Evolutionary conservation across 1,140 invertebrate species (phyloP).

Genomic region (Pteromalus puparum): DNA sequence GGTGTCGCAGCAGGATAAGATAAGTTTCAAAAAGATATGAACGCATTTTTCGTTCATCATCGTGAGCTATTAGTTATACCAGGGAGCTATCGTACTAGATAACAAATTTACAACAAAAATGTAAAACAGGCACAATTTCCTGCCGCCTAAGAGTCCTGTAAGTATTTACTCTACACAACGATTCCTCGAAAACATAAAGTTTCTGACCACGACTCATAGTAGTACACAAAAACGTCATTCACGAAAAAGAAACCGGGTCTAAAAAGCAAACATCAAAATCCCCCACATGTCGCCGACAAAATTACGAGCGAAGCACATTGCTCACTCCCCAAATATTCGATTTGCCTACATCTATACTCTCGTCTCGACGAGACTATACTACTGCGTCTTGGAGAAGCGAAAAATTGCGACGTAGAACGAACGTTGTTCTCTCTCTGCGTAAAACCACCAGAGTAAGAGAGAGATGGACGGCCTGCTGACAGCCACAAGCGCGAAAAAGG

Average conservation of each 20-base stretch:
- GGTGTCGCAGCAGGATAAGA: neutral
- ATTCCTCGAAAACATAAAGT: too few relatives aligned
- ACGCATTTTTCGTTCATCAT: neutral
- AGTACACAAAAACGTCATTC: too few relatives aligned
- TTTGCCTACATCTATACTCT: neutral
- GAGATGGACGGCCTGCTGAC: neutral
- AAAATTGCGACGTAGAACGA: constrained; percentile 38
- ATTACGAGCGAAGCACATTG: neutral
- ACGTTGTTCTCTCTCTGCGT: neutral
- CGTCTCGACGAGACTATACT: neutral
- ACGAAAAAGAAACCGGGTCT: too few relatives aligned
- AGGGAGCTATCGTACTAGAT: neutral
- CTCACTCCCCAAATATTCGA: neutral
- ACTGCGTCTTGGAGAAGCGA: constrained; percentile 8
- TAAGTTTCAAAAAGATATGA: neutral
- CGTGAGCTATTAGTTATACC: neutral
- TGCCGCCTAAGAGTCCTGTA: too few relatives aligned
- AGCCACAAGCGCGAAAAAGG: constrained; percentile 20
- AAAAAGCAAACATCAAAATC: too few relatives aligned
- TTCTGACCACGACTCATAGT: too few relatives aligned
- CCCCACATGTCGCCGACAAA: neutral
- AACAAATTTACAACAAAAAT: neutral
- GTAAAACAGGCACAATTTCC: neutral
- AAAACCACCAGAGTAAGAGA: neutral
- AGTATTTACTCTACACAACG: too few relatives aligned